Evolutionary conservation across 2,797 vertebrate species (phyloP).

Genomic region (Cheirogaleus major): DNA sequence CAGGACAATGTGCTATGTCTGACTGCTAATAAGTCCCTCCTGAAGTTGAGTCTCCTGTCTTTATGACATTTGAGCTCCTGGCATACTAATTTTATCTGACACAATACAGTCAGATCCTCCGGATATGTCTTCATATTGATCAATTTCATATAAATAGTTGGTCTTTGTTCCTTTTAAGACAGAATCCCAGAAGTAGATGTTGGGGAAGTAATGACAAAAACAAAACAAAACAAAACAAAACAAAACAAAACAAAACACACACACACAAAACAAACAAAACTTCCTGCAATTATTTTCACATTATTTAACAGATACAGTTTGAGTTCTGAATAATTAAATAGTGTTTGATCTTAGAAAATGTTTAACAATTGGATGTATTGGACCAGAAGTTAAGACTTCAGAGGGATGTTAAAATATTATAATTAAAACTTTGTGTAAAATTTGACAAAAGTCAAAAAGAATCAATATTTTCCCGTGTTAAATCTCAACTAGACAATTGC

Average conservation of each 20-base stretch:
- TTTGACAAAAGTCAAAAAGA: background rate
- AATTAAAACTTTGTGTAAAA: background rate
- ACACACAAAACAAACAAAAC: too few species aligned
- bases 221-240: background rate
- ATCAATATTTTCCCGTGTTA: background rate
- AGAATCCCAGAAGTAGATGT: background rate
- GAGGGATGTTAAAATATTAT: background rate
- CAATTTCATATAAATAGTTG: constrained; percentile 3
- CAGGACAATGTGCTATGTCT: constrained; percentile 6
- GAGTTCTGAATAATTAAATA: background rate
- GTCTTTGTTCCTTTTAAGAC: constrained; percentile 41
- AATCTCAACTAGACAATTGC: background rate
- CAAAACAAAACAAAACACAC: background rate
- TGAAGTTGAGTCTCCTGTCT: constrained; percentile 65
- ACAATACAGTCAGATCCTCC: constrained; percentile 2
- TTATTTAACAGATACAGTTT: background rate
- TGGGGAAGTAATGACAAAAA: background rate
- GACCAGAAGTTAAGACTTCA: background rate
- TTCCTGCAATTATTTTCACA: background rate
- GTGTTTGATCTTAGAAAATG: background rate
- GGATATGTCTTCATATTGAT: background rate
- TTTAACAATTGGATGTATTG: background rate
- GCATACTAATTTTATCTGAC: constrained; percentile 66
- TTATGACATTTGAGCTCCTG: constrained; percentile 69
- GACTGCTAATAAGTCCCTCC: constrained; percentile 74